These are phyloP conservation scores for Chalcosyrphus nemorum DNA, from an alignment of 2,888 invertebrate genomes.

Conservation along the genomic window DNA sequence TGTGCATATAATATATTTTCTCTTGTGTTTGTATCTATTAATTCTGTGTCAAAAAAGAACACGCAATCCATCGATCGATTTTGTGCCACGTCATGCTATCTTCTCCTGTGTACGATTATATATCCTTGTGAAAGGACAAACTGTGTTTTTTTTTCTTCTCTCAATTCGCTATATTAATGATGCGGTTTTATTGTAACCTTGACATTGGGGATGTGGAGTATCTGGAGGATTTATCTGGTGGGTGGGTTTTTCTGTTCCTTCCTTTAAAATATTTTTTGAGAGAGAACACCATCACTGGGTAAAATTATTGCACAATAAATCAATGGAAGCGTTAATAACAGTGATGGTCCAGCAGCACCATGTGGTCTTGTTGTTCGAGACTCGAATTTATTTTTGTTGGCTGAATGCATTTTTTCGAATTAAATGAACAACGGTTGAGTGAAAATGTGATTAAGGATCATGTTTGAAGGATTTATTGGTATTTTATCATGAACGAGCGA, in stretches of 20 bases:
- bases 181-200: conserved; percentile 26
- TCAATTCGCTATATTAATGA: conserved; percentile 9
- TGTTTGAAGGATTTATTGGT: background rate
- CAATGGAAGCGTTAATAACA: conserved; percentile 20
- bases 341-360: background rate
- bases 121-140: background rate
- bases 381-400: too few species aligned
- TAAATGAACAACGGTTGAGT: background rate
- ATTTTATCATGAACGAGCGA: too few species aligned
- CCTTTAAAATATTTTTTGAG: background rate
- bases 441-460: background rate
- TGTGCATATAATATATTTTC: too few species aligned
- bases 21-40: background rate
- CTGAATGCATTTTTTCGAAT: too few species aligned
- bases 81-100: conserved; percentile 45
- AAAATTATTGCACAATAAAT: conserved; percentile 20
- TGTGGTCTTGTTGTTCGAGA: background rate
- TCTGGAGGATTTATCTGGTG: background rate
- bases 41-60: conserved; percentile 2
- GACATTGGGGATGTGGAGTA: conserved; percentile 2
- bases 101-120: too few species aligned
- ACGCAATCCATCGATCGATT: conserved; percentile 50
- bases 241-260: background rate
- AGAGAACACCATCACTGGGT: background rate
- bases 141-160: background rate